Base-by-base conservation (phyloP, 2,888 invertebrate species). In the Ryuthela nishihirai region DNA sequence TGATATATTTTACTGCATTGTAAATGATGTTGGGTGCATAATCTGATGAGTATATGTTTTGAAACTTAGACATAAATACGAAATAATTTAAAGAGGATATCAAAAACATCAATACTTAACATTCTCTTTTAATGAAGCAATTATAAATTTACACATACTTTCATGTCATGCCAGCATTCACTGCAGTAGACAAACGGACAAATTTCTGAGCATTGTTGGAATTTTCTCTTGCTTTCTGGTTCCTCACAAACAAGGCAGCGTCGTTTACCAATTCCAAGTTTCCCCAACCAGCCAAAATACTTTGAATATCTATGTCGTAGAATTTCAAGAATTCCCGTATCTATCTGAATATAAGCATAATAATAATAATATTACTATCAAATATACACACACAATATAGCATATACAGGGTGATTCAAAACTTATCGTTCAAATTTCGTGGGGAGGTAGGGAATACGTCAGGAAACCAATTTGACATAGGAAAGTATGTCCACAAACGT, bases 161-260 rank as follows among this genome's bases (percentile, higher is more conserved):
- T 36, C 7, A 47, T 52, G n/a, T 59, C 58, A 15, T 17, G 21
- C 58, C 52, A 53, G 17, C 58, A 59, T 38, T 59, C 58, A 0
- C 24, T 34, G 17, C 58, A 59, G 10, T 59, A 59, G 23, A 40
- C 24, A 34, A 59, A 59, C 7, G 58, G 58, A 15, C 58, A 59
- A n/a, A 53, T 47, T 17, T 46, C 29, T 6, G 58, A 40, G 24
- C 58, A 59, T n/a, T 29, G 17, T n/a, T 39, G 23, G 12, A 59
- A 53, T 1, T 7, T 15, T 4, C 17, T 20, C n/a, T 5, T 43
- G 2, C 43, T 41, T 47, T 59, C 58, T 0, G 36, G 35, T 43
- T 59, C 58, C 24, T 32, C 43, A 18, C 58, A 59, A 4, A 59
- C 34, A 7, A 59, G 35, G 20, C 58, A 59, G 15, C 48, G 41